Base-by-base conservation (phyloP, 2,113 vertebrate species). In the Chlorodrepanis virens region DNA sequence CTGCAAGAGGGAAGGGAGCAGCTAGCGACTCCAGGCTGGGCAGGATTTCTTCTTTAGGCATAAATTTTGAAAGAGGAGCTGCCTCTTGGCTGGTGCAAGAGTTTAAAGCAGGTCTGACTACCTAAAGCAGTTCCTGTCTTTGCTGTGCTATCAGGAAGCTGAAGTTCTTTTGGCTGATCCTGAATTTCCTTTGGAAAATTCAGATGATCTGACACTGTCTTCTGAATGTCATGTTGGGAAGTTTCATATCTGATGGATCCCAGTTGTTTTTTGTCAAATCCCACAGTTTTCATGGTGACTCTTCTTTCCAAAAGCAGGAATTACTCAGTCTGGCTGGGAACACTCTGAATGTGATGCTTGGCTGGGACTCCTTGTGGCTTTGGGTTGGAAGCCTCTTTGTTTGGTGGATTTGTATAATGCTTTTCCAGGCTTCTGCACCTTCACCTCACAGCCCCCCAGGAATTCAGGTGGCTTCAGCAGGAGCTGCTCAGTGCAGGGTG, bases 271-370 rank as follows among this genome's bases (percentile, higher is more conserved):
- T 14, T 31, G 22, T 64, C 14, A 28, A 74, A 84, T 84, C 42
- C 18, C 35, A 39, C 22, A 2, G 3, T 49, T 47, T 25, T 0
- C 5, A 0, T 9, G 64, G 35, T 56, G 33, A 18, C 4, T 3
- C 21, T 47, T 68, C 18, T 0, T 33, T 45, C 19, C 7, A 4
- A 8, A n/a, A 21, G 2, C 29, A 57, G 18, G 20, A 18, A 5
- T 5, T 17, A 1, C 1, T 72, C 2, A 1, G 8, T 15, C 17
- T 53, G 59, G 18, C 24, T 82, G 86, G 52, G 54, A 64, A 6
- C 9, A 0, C 44, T 31, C 29, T 25, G 68, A 11, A 14, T 33
- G 23, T 19, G 28, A 14, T 53, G 60, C 75, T 49, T 57, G 64
- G 1, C 50, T 74, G 35, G 35, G 59, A 24, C 11, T 52, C 3